Percentiles rank a stretch among this genome's conserved stretches.
Conservation (phyloP, 1,140 invertebrate genomes). For the Muscidifurax raptorellus region DNA sequence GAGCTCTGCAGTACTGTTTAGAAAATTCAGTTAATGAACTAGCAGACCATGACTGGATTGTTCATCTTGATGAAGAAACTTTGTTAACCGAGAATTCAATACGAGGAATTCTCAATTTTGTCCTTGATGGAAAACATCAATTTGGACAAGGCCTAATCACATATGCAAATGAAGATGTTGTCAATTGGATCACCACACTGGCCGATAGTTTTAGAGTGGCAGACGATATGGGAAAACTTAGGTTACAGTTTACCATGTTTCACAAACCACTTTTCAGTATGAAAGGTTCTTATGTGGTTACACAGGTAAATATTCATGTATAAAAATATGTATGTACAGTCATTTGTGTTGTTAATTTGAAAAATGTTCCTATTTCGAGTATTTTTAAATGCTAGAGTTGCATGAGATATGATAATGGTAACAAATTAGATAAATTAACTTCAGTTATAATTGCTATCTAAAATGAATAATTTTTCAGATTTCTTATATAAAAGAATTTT, state of each 20-base stretch:
- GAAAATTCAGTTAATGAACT: constrained; percentile 93
- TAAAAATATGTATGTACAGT: background rate
- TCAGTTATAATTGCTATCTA: too few species aligned
- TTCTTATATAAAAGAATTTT: too few species aligned
- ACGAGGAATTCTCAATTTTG: constrained; percentile 96
- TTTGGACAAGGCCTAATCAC: constrained; percentile 99
- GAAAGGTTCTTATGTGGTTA: constrained; percentile 97
- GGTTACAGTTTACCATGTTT: constrained; percentile 94
- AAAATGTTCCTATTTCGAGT: background rate
- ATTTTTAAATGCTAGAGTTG: background rate
- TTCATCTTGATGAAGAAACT: constrained; percentile 98
- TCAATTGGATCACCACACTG: constrained; percentile 97
- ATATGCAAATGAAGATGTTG: constrained; percentile 97
- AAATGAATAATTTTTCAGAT: too few species aligned
- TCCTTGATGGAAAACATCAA: constrained; percentile 94
- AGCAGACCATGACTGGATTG: constrained; percentile 95
- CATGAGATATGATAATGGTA: background rate
- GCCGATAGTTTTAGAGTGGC: constrained; percentile 97
- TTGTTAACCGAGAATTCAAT: constrained; percentile 94
- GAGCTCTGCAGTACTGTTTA: constrained; percentile 96
- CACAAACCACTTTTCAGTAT: constrained; percentile 97
- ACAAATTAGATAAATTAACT: too few species aligned
- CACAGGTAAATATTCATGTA: constrained; percentile 81
- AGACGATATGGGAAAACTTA: constrained; percentile 97
- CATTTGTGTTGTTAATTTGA: background rate